Percentiles rank a stretch among this genome's conserved stretches.
phyloP scores from a whole-genome alignment of 2,888 invertebrate genomes.

The Tetramorium bicarinatum region DNA sequence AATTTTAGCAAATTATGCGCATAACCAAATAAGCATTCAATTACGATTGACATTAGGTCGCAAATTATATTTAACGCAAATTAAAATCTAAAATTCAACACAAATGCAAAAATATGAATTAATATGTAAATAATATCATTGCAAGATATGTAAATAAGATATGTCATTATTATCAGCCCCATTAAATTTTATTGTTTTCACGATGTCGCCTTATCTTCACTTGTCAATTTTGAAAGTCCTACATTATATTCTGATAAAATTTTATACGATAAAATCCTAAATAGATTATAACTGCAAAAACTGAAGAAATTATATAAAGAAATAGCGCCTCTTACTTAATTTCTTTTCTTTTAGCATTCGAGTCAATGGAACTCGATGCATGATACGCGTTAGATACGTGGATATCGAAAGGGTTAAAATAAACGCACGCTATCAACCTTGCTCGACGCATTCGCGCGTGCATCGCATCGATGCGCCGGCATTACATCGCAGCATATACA shows the following conservation, averaged over 20 bases:
- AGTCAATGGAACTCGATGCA: background rate
- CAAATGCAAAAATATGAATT: background rate
- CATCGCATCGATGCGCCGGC: constrained; percentile 31
- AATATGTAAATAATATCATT: background rate
- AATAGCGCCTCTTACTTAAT: background rate
- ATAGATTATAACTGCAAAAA: background rate
- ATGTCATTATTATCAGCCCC: background rate
- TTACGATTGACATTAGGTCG: background rate
- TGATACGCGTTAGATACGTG: background rate
- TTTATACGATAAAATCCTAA: background rate
- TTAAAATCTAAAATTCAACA: background rate
- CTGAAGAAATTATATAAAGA: background rate
- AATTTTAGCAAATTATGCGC: background rate
- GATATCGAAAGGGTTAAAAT: constrained; percentile 47
- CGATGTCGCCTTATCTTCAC: background rate
- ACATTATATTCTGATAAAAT: background rate
- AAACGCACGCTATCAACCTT: constrained; percentile 37
- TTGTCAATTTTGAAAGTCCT: background rate
- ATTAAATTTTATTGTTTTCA: background rate
- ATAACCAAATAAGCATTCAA: background rate
- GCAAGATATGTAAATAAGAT: background rate
- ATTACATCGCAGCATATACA: constrained; percentile 13
- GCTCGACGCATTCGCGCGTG: constrained; percentile 41
- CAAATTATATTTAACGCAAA: constrained; percentile 8
- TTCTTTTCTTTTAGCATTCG: background rate